Percentiles rank a stretch among this genome's conserved stretches.
Evolutionary conservation across 1,140 invertebrate genomes (phyloP).

Genomic region (Zaprionus tsacasi): DNA sequence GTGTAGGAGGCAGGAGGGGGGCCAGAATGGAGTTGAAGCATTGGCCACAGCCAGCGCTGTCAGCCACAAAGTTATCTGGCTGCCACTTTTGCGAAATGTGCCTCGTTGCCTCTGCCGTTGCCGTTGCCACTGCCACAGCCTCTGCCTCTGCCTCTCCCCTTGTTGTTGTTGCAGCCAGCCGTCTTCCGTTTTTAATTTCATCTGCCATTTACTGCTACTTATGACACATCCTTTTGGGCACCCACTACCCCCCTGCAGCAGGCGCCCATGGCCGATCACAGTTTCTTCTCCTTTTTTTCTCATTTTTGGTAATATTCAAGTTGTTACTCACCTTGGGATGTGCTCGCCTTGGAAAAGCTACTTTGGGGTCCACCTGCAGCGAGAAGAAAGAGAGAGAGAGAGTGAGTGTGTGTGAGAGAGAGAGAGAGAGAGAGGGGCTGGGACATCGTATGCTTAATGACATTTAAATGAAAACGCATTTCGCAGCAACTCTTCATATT

Average conservation of each 20-base stretch:
- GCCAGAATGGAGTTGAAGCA: constrained; percentile 30
- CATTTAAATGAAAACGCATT: constrained; percentile 82
- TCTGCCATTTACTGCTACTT: constrained; percentile 81
- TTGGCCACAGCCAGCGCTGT: constrained; percentile 56
- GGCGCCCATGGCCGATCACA: background rate
- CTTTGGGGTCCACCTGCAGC: constrained; percentile 99
- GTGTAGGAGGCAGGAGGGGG: background rate
- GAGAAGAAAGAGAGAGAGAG: constrained; percentile 58
- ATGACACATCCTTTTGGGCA: constrained; percentile 75
- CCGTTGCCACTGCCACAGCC: background rate
- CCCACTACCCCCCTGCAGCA: background rate
- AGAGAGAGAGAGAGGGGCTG: constrained; percentile 14
- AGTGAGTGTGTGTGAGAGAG: background rate
- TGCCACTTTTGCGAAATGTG: constrained; percentile 52
- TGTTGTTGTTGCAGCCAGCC: constrained; percentile 28
- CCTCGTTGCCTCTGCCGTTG: background rate
- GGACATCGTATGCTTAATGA: constrained; percentile 78
- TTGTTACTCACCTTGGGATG: constrained; percentile 96
- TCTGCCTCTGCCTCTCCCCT: constrained; percentile 1
- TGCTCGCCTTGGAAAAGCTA: constrained; percentile 99
- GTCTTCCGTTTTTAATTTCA: constrained; percentile 82
- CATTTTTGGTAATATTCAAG: constrained; percentile 43
- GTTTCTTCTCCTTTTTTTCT: constrained; percentile 19
- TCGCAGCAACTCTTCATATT: constrained; percentile 79
- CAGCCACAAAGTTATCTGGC: constrained; percentile 77